A percentile compares a stretch with the other conserved stretches of the same genome.
Conservation (phyloP, 2,797 vertebrate genomes). For the Pantherophis alleghaniensis region DNA sequence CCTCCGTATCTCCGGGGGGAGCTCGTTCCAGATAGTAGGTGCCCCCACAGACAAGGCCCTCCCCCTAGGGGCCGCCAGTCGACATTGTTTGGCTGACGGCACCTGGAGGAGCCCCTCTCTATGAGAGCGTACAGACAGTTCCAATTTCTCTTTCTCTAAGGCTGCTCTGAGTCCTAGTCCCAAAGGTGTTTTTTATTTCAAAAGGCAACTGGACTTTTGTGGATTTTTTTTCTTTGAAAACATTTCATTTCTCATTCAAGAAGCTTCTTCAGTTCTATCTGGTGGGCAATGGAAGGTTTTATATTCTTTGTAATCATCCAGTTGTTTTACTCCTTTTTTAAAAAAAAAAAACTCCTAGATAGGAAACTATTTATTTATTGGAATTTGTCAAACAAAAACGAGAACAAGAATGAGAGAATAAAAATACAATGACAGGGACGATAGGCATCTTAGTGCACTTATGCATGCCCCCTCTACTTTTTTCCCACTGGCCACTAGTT, state of each 20-base stretch:
- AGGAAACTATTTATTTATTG: neutral
- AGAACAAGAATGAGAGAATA: too few relatives aligned
- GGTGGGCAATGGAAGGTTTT: neutral
- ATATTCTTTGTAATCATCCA: neutral
- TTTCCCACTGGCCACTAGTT: neutral
- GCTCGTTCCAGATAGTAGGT: too few relatives aligned
- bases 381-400: too few relatives aligned
- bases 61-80: too few relatives aligned
- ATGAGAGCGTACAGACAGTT: neutral
- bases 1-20: too few relatives aligned
- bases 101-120: too few relatives aligned
- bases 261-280: neutral
- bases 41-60: too few relatives aligned
- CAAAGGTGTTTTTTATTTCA: neutral
- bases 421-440: too few relatives aligned
- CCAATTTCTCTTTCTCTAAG: neutral
- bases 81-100: too few relatives aligned
- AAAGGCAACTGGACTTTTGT: neutral
- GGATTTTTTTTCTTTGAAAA: neutral
- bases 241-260: neutral
- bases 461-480: too few relatives aligned
- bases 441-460: too few relatives aligned
- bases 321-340: neutral
- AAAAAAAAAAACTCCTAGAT: fast-evolving
- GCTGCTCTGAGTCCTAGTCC: neutral